Base-by-base conservation (phyloP, 1,140 invertebrate genomes). In the Macrocentrus cingulum region DNA sequence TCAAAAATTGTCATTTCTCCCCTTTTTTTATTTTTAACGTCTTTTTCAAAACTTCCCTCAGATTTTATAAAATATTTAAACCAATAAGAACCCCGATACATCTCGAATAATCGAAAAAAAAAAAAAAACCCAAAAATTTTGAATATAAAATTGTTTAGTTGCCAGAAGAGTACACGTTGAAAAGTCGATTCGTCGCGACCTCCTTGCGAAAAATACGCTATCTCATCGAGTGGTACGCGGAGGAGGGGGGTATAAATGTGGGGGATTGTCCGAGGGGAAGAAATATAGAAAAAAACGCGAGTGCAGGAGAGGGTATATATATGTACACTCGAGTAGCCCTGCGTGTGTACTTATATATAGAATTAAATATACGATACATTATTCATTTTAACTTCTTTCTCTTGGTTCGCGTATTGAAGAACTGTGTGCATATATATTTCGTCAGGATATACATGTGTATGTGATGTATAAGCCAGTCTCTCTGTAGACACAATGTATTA, bases 321-420 rank as follows among this genome's bases (percentile, higher is more conserved):
- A 63, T 55, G 51, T 25, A 52, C 23, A 54, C 32, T n/a, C 50
- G 51, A 23, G 48, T 53, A 51, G 22, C 37, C 49, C 46, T 57
- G 55, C 59, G 62, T 63, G 42, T 61, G 48, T 70, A 71, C 68
- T 67, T 69, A 70, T 71, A 71, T 75, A 72, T 73, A 67, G 68
- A 73, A 79, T 80, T 80, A 80, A 80, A 76, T 80, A 80, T 80
- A 80, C 76, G 74, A 78, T 80, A 79, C 77, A 80, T 80, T 79
- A 79, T 79, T 79, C 77, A 80, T 79, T 77, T 77, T 72, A 74
- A 78, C 71, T 76, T 79, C 75, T 77, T 76, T 78, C 75, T 75
- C 70, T 71, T 73, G 74, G 69, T 71, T 69, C 69, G n/a, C 68
- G 39, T 55, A 49, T 41, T 15, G 29, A 44, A 44, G 25, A 23